Base-by-base conservation (phyloP, 2,113 vertebrate genomes). In the Lepisosteus osseus region DNA sequence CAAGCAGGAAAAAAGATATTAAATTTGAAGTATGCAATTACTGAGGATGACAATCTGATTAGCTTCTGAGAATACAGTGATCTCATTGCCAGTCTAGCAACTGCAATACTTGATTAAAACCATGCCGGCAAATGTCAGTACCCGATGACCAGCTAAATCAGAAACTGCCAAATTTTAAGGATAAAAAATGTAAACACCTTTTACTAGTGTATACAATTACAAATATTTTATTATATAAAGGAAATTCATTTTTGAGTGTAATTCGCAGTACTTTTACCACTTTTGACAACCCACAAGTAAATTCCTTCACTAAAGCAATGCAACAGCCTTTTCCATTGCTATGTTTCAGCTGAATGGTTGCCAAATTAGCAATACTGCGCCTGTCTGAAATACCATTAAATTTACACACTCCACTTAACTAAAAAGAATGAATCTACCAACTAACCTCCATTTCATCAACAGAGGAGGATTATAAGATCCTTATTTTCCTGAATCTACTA, bases 371-470 rank as follows among this genome's bases (percentile, higher is more conserved):
- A 51, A 57, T 43, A n/a, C 55, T 51, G 54, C 12, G 65, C 65
- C 41, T 47, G 57, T 40, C 14, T 13, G 9, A 61, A 47, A 43
- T 55, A 29, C 7, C 29, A 44, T 59, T 59, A 59, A 51, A 51
- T 13, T 57, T 66, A 17, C 57, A 67, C 54, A 29, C 44, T 40
- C 43, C 47, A 43, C 15, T 47, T 29, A 73, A 67, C 15, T 13
- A 55, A 14, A 72, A 72, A 61, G 55, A 67, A 67, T 67, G 71
- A 73, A 65, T 47, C 54, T 59, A 61, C 71, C 29, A 12, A 41
- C 9, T 71, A 9, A 47, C 69, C 45, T 45, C 54, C 7, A 11
- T 64, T 56, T 64, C 15, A 29, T 71, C 56, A 8, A 43, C 55
- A 42, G 5, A 59, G 57, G 13, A 59, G n/a, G 45, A 56, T 57